Evolutionary conservation across 2,797 vertebrate genomes (phyloP).

Genomic region (Catharus ustulatus): DNA sequence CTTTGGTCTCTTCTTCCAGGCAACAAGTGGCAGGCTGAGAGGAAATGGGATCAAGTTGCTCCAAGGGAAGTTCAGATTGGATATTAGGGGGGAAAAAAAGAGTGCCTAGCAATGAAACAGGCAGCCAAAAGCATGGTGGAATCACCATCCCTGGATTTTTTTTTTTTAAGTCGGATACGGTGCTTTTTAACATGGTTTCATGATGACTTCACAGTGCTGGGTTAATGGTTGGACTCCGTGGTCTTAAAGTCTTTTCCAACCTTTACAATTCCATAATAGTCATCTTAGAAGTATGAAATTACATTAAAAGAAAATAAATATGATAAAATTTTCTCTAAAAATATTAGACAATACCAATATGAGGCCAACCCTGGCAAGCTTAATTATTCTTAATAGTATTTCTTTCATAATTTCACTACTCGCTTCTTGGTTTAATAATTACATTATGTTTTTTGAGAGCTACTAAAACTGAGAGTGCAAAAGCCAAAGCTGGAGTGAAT

Average conservation of each 20-base stretch:
- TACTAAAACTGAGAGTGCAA: neutral
- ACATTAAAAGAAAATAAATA: neutral
- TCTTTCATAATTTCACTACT: neutral
- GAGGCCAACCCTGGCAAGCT: neutral
- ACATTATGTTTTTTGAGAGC: neutral
- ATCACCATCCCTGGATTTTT: neutral
- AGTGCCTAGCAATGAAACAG: neutral
- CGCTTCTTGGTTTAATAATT: neutral
- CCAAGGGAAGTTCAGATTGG: too few species aligned
- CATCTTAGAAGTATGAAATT: neutral
- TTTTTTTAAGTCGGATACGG: too few species aligned
- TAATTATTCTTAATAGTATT: neutral
- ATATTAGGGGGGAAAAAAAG: too few species aligned
- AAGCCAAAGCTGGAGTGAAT: neutral
- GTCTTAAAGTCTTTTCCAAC: neutral
- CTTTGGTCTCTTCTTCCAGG: accelerated
- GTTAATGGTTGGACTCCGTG: neutral
- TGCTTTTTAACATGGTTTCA: neutral
- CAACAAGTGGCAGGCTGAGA: neutral
- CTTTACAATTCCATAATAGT: neutral
- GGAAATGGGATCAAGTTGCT: neutral
- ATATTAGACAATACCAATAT: neutral
- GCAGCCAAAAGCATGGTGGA: neutral
- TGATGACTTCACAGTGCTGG: neutral
- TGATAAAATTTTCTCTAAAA: neutral